Evolutionary conservation across 1,140 invertebrate species (phyloP), one percentile per base, ranked within the genome.

Genomic region (Lepidurus apus): DNA sequence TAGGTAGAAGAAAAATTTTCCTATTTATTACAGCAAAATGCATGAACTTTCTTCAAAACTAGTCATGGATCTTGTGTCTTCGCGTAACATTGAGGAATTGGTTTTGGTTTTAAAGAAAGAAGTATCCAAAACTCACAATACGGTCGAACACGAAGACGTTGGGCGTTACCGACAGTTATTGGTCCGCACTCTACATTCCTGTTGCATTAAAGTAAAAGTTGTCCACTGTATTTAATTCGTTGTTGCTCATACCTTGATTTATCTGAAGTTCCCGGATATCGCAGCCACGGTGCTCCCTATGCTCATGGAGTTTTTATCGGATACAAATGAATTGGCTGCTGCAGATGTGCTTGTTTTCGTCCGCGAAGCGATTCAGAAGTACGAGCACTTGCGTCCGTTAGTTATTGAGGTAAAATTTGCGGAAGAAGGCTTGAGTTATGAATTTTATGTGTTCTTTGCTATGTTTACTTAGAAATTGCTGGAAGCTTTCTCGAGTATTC

Each of bases 31-130:
- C 24, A 11, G 21, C 21, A 1, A 1, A 0, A 26, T 11, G 53
- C 7, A 53, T 44, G 9, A 47, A 47, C 45, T 1, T 47, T 47
- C 17, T 13, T 43, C 43, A 26, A 84, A 85, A 78, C 82, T 91
- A 87, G 93, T 95, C 0, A 89, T 99, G 87, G 97, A 99, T 83
- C 87, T 99, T 82, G 94, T 98, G 11, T 95, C 93, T 9, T 92
- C 93, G 1, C 89, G 97, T 42, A 98, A 96, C 84, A 96, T 98
- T 74, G 94, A 97, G 84, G 97, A 99, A 88, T 94, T 98, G 91
- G 95, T 98, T 13, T 87, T 95, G 74, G 91, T 98, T 78, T 87
- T 98, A 65, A 96, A 96, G 84, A 98, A 98, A 86, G 96, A 98
- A 87, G 92, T 97, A 8, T 89, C 92, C n/a, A 94, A 96, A 86